Conservation (phyloP, 92 coral and sea anemone genomes). For the Palythoa heliodiscus region DNA sequence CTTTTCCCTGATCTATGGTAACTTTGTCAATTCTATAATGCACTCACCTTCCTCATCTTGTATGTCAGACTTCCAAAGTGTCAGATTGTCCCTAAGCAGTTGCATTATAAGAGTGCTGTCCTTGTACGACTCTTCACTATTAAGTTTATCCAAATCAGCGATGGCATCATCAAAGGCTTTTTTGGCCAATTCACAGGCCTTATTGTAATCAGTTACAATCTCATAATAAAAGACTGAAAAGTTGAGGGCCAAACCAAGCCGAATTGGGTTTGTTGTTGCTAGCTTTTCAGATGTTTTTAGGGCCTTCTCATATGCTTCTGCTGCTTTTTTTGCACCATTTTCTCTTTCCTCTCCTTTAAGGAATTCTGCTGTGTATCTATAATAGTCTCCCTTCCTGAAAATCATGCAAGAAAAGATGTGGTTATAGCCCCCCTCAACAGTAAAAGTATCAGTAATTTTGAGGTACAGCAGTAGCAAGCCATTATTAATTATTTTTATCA, state of each 20-base stretch:
- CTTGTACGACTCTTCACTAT: constrained; percentile 3
- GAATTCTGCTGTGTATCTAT: constrained; percentile 89
- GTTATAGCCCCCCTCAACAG: no score
- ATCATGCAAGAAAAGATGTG: neutral
- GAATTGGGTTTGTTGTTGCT: constrained; percentile 68
- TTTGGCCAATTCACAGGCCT: constrained; percentile 71
- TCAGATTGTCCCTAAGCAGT: constrained; percentile 82
- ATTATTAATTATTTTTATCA: no score
- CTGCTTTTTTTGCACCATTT: constrained; percentile 33
- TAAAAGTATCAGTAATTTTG: no score
- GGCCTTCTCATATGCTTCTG: constrained; percentile 60
- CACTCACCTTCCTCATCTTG: constrained; percentile 40
- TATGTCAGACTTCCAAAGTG: constrained; percentile 72
- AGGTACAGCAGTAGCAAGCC: no score
- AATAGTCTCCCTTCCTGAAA: constrained; percentile 95
- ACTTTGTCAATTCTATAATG: neutral
- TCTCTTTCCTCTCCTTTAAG: constrained; percentile 44
- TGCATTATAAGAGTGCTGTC: constrained; percentile 15
- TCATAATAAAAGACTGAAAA: constrained; percentile 76
- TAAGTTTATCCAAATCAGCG: constrained; percentile 10
- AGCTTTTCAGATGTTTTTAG: constrained; percentile 41
- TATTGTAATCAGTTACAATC: constrained; percentile 45
- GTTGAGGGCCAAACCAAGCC: constrained; percentile 63
- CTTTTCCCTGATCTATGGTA: no score
- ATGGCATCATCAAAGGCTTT: constrained; percentile 76